Base-by-base conservation (phyloP, 2,113 vertebrate genomes). In the Ceyx margarethae region DNA sequence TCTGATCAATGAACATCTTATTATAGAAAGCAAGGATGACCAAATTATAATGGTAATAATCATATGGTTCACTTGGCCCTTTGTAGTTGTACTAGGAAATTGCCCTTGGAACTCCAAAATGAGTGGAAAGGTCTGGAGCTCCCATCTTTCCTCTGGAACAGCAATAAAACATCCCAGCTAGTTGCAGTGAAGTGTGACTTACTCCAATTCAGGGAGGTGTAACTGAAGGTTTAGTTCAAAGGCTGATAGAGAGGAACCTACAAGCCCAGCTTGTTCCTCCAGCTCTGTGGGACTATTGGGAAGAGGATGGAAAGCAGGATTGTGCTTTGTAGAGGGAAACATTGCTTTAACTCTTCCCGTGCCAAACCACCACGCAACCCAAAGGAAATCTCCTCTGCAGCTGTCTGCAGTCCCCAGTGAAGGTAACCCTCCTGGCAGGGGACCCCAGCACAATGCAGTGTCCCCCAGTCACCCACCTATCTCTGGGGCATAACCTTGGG, bases 221-320 rank as follows among this genome's bases (percentile, higher is more conserved):
- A 81, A 74, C 65, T 85, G 82, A 65, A 85, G 87, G 68, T 43
- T 79, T 82, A 73, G 66, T 87, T 91, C 89, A 87, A 93, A 87
- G 67, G 37, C 51, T 73, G 25, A 22, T 73, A 37, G 5, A 28
- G 12, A 3, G 18, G 35, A 87, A 54, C n/a, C 50, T 73, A 54
- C 86, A 69, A 73, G 86, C 22, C 26, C 10, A 74, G 65, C 91
- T 87, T 73, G 84, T 92, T 96, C 37, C 25, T 95, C 91, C 79
- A 75, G 89, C 81, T 92, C 22, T 7, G 33, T 43, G 54, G 29
- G 19, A 46, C 57, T 94, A 15, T 73, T 93, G 0, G 1, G 7
- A 53, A 6, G 19, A 81, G 33, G 43, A 91, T n/a, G 66, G 61
- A 68, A 66, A 81, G 33, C 74, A 89, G 56, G 74, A 87, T 21